Evolutionary conservation across 2,797 vertebrate genomes (phyloP), one percentile per base, ranked within the genome.

Genomic region (Phoeniculus purpureus): DNA sequence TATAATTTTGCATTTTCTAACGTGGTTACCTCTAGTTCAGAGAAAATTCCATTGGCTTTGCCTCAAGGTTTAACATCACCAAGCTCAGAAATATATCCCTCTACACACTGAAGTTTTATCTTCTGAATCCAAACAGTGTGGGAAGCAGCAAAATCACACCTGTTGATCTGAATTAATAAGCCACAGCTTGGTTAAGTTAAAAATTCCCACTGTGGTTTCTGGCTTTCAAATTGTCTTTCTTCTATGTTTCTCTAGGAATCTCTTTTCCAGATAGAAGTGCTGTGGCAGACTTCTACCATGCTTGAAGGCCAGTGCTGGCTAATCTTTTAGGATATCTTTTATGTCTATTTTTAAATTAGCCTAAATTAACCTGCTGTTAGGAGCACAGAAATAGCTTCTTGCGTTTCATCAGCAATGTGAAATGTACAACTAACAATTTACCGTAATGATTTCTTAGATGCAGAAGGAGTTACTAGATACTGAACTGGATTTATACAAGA

Each of bases 381-480:
- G 40, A 54, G 12, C 0, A 1, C 66, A 87, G 58, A n/a, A 60
- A 2, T 73, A 56, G 19, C 29, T 52, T 40, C 17, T 52, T 61
- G 59, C 13, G 6, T 61, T 89, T 84, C 75, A 32, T 58, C 22
- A 2, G 70, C 29, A 19, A 12, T 87, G 64, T 92, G 31, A 87
- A 65, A 56, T 90, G 21, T 87, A 52, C 19, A 91, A 72, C 73
- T 95, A 89, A 94, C 93, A 75, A 95, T 77, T 87, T 92, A 29
- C 45, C 15, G 0, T 91, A 92, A 81, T 59, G 67, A 40, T 94
- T 96, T 95, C 89, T 86, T 96, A 99, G 99, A 99, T 99, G 95
- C 99, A 99, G 97, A 99, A 98, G 94, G 99, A 99, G 82, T 98
- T 99, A 45, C 97, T 99, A 89, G 99, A 99, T 93, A 98, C 99